Evolutionary conservation across 2,797 vertebrate genomes (phyloP).

Genomic region (Phalloptychus januarius): DNA sequence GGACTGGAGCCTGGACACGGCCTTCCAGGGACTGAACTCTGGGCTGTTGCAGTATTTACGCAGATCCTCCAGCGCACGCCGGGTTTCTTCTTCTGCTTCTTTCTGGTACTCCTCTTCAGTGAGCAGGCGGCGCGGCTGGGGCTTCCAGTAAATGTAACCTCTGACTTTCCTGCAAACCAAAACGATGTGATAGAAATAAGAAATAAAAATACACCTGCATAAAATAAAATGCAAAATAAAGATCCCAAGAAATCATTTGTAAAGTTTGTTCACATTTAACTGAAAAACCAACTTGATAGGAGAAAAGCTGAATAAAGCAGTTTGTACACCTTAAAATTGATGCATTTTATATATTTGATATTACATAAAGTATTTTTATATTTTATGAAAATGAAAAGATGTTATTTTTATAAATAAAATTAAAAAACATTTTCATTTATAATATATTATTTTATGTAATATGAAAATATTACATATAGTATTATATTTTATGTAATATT

Average conservation of each 20-base stretch:
- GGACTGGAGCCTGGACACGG: slow-evolving; percentile 89
- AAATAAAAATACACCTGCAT: not conserved
- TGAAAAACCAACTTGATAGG: not conserved
- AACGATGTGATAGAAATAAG: not conserved
- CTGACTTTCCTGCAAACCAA: slow-evolving; percentile 78
- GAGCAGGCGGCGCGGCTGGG: slow-evolving; percentile 84
- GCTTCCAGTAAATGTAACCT: slow-evolving; percentile 68
- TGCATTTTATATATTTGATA: too few species aligned
- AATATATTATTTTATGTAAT: too few species aligned
- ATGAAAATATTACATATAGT: too few species aligned
- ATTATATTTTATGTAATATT: not conserved
- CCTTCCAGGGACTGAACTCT: slow-evolving; percentile 88
- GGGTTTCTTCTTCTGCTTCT: slow-evolving; percentile 90
- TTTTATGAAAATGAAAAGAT: too few species aligned
- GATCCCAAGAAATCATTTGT: not conserved
- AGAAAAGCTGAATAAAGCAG: not conserved
- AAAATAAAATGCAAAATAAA: not conserved
- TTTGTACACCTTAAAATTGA: not conserved
- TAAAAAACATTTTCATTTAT: too few species aligned
- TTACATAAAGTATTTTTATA: too few species aligned
- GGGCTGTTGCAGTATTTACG: slow-evolving; percentile 88
- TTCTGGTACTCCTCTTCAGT: slow-evolving; percentile 91
- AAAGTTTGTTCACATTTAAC: not conserved
- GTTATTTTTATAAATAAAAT: too few species aligned
- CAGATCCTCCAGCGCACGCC: slow-evolving; percentile 87